Evolutionary conservation across 2,113 vertebrate genomes (phyloP), one percentile per base, ranked within the genome.

Genomic region (Tragelaphus buxtoni): DNA sequence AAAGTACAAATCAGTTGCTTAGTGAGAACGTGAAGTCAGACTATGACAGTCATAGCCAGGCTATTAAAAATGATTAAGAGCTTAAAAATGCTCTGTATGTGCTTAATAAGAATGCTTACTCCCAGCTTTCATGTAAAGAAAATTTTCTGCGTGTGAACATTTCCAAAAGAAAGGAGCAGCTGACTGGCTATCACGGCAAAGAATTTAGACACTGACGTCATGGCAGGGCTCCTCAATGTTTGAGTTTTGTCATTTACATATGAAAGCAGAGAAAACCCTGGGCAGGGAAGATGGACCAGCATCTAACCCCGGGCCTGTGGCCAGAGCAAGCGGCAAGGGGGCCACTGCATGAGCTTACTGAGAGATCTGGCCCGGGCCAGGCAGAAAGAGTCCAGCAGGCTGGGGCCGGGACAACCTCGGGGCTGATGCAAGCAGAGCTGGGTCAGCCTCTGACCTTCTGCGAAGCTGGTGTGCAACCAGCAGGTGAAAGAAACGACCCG

Each of bases 1-100:
- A 96, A 69, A 97, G 91, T 80, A 72, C 86, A 92, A 7, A 85
- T 96, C 90, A 95, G 92, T 55, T 90, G 93, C 69, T 89, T 55
- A 90, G 94, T 32, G 97, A 94, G 82, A 81, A 94, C 86, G 58
- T 12, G 74, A 80, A 93, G 77, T 74, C 51, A 69, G 91, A 32
- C 97, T 90, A 6, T 85, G 22, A 2, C 84, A 82, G 1, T 0
- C 12, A 9, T 0, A 90, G 76, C 39, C 42, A 77, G 92, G 45
- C 93, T 97, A 47, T 91, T 74, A 32, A 20, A 49, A 76, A 45
- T 9, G n/a, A 93, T 94, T 92, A 1, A 17, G 96, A 88, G 97
- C 90, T 94, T 82, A 94, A 95, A 97, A 95, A 56, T 3, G 5
- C 65, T 84, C 24, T 58, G 91, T 88, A 72, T 90, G 93, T 96